Conservation (phyloP, 2,888 invertebrate species). For the Spodoptera picta region DNA sequence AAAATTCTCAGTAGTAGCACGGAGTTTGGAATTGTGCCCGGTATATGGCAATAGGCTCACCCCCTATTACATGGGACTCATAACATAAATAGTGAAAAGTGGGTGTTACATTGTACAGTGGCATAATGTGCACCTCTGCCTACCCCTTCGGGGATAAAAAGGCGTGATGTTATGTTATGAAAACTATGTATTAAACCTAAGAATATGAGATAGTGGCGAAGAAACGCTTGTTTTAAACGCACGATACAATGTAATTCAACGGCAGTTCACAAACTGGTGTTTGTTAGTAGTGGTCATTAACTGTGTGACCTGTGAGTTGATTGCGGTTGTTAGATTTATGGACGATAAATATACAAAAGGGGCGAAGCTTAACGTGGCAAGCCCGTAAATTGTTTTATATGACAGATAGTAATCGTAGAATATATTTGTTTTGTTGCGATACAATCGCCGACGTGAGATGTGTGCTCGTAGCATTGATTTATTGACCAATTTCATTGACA, state of each 20-base stretch:
- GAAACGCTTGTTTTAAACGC: background rate
- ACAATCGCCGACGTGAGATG: slow-evolving; percentile 65
- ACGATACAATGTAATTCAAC: slow-evolving; percentile 22
- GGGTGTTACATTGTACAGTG: too few species aligned
- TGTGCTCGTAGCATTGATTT: slow-evolving; percentile 36
- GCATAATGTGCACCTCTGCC: too few species aligned
- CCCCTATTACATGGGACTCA: too few species aligned
- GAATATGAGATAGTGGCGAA: too few species aligned
- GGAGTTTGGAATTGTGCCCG: too few species aligned
- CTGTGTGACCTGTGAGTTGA: slow-evolving; percentile 64
- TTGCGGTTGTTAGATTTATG: slow-evolving; percentile 70
- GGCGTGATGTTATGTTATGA: too few species aligned
- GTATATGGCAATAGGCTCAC: too few species aligned
- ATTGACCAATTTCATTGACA: slow-evolving; percentile 33
- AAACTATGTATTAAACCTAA: too few species aligned
- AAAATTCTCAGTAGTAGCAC: too few species aligned
- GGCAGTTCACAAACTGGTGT: slow-evolving; percentile 42
- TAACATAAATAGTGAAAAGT: too few species aligned
- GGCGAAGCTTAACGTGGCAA: slow-evolving; percentile 69
- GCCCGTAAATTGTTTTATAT: slow-evolving; percentile 79
- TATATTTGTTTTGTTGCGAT: slow-evolving; percentile 69
- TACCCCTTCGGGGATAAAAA: too few species aligned
- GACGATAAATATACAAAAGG: slow-evolving; percentile 72
- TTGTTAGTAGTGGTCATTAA: slow-evolving; percentile 66
- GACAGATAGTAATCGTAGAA: slow-evolving; percentile 69